phyloP scores from a whole-genome alignment of 2,888 invertebrate species.

The Deilephila elpenor region DNA sequence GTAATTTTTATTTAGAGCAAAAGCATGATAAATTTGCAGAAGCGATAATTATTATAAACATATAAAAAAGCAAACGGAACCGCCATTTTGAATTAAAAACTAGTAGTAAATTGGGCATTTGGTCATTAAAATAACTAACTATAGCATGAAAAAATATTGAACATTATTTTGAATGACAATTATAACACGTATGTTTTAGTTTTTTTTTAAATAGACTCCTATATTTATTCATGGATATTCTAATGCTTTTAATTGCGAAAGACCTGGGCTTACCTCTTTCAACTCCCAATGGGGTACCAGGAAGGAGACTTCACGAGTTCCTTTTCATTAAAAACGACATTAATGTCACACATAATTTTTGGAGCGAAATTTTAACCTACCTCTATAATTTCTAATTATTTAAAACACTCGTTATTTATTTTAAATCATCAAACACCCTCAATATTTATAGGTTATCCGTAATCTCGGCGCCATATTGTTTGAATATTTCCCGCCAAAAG shows the following conservation, averaged over 20 bases:
- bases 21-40: background rate
- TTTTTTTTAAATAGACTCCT: too few species aligned
- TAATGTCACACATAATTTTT: too few species aligned
- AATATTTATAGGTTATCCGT: slow-evolving; percentile 14
- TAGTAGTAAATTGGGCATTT: background rate
- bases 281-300: too few species aligned
- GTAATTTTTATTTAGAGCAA: background rate
- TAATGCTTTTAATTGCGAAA: too few species aligned
- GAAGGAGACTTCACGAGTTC: too few species aligned
- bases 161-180: background rate
- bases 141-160: background rate
- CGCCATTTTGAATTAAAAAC: background rate
- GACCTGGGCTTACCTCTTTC: too few species aligned
- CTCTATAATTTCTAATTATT: background rate
- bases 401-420: background rate
- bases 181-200: too few species aligned
- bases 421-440: background rate
- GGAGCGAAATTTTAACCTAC: too few species aligned
- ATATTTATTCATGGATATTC: too few species aligned
- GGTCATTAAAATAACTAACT: background rate
- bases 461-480: slow-evolving; percentile 68
- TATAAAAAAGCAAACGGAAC: background rate
- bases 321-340: too few species aligned
- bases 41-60: background rate
- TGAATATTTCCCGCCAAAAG: slow-evolving; percentile 72